Evolutionary conservation across 2,888 invertebrate species (phyloP), one percentile per base, ranked within the genome.

Genomic region (Trissonchulus sp.): DNA sequence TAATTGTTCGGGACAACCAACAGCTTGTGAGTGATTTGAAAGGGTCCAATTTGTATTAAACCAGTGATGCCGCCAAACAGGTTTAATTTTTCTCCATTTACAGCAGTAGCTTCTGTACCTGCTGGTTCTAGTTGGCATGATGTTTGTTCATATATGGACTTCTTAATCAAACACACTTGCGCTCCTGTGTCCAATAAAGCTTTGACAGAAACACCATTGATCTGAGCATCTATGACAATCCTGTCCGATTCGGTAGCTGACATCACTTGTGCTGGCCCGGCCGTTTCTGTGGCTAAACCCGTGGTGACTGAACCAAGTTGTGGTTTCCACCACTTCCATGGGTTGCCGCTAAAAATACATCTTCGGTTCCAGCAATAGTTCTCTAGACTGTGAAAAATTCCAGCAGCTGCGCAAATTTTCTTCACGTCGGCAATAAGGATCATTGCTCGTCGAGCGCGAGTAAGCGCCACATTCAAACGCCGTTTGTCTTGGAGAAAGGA

Each of bases 111-210:
- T n/a, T n/a, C n/a, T n/a, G n/a, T n/a, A n/a, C n/a, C n/a, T n/a
- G n/a, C n/a, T n/a, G n/a, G n/a, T n/a, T n/a, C n/a, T n/a, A n/a
- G n/a, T n/a, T n/a, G n/a, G n/a, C n/a, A n/a, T n/a, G n/a, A n/a
- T n/a, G n/a, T n/a, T 60, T 60, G 60, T 60, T 18, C 18, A 18
- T 18, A 60, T 18, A 60, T 60, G n/a, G 18, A 18, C n/a, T 18
- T n/a, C 60, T n/a, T 18, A 18, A 60, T 18, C 60, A 60, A 60
- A 60, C 60, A 18, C 18, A 60, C n/a, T n/a, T 60, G 60, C n/a
- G 60, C 60, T 18, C 60, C 60, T 60, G 60, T 60, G 60, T n/a
- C 60, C 60, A 60, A 60, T 60, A 60, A 60, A 60, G 60, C 60
- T 60, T 60, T 60, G n/a, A 60, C n/a, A 18, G 18, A 18, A 18